These are phyloP conservation scores for Meiosimyza decipiens DNA, from an alignment of 2,888 invertebrate species.

Conservation along the genomic window DNA sequence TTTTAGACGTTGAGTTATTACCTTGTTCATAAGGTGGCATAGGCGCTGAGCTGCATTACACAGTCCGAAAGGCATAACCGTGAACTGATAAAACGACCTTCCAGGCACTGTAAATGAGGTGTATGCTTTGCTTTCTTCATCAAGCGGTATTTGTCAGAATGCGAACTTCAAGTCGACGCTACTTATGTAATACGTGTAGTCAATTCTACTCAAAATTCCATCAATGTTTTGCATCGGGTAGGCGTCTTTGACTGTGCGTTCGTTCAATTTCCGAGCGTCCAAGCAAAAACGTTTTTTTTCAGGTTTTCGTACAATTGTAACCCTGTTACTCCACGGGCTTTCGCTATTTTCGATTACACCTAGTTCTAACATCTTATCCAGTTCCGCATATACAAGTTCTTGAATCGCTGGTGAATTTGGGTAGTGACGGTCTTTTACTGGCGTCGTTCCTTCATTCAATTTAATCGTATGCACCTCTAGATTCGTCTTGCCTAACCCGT, in stretches of 20 bases:
- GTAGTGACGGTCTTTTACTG: conserved; percentile 23
- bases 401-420: not conserved
- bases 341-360: not conserved
- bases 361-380: not conserved
- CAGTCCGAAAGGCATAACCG: not conserved
- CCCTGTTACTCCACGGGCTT: not conserved
- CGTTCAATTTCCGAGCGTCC: too few relatives aligned
- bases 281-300: too few relatives aligned
- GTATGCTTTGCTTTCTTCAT: not conserved
- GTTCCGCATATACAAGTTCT: not conserved
- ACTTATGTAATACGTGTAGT: not conserved
- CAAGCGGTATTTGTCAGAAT: not conserved
- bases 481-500: not conserved
- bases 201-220: too few relatives aligned
- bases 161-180: not conserved
- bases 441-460: conserved; percentile 15
- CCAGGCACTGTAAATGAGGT: not conserved
- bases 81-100: not conserved
- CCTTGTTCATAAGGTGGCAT: not conserved
- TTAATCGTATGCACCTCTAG: conserved; percentile 26
- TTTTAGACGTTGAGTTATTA: not conserved
- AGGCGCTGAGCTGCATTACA: not conserved
- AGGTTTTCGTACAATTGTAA: not conserved
- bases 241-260: too few relatives aligned
- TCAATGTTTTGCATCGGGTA: too few relatives aligned